Evolutionary conservation across 2,113 vertebrate species (phyloP), one percentile per base, ranked within the genome.

Genomic region (Mormyrus iriodes): DNA sequence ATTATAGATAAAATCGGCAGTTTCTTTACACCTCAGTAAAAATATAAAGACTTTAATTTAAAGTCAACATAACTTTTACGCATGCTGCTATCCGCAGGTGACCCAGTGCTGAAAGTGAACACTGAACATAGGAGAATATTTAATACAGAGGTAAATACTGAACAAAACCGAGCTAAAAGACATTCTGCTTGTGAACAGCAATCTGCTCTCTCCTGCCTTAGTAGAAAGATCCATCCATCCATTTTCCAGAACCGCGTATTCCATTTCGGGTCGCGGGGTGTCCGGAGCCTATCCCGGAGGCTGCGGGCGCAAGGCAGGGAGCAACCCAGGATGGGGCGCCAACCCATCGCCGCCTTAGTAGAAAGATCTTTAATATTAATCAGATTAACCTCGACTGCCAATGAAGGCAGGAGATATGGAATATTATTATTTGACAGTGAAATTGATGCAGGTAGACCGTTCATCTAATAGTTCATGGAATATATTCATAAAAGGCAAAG

Each of bases 131-230:
- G 42, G 39, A 24, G 31, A 4, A 58, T 46, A 55, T 15, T 83
- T 10, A 13, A 88, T 46, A 55, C 73, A 58, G 21, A 55, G 79
- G 24, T 10, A 53, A 35, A 88, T 48, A 83, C 31, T 83, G 21
- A 83, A 21, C 88, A 82, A 88, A 55, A 83, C 85, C 42, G n/a
- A 52, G 27, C 49, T 31, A 82, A 82, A 79, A 82, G 88, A 42
- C 17, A 24, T 53, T 76, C 49, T 88, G 21, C 49, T 19, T 52
- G 17, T 52, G 6, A 53, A 79, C 24, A 21, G 15, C 0, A n/a
- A 49, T 65, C 44, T 9, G 7, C n/a, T 42, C 48, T n/a, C 35
- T 44, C 88, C 31, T 69, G 24, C 13, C n/a, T 73, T 19, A 15
- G 46, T 10, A 31, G 31, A n/a, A 82, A 53, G 4, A 5, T 12